phyloP scores from a whole-genome alignment of 2,113 vertebrate genomes.

The Rousettus leschenaultii region DNA sequence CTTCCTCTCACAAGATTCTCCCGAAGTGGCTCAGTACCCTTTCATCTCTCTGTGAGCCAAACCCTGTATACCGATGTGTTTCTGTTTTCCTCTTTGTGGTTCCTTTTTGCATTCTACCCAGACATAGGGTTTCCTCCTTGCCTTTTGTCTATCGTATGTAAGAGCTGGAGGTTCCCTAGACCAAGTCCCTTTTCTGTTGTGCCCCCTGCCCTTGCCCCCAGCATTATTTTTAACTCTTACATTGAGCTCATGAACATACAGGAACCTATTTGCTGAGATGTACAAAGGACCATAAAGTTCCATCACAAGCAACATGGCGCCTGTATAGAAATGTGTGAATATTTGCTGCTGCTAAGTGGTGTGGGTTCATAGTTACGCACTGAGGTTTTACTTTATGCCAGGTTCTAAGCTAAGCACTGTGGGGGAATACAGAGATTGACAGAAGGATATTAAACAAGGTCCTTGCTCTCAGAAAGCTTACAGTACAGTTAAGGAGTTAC shows the following conservation, averaged over 20 bases:
- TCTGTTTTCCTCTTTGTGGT: not conserved
- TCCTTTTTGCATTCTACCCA: not conserved
- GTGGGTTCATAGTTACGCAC: not conserved
- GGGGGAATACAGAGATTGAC: not conserved
- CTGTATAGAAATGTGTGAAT: not conserved
- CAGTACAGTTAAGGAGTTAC: not conserved
- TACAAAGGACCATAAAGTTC: not conserved
- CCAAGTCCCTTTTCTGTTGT: not conserved
- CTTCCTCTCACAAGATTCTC: not conserved
- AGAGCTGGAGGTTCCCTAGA: not conserved
- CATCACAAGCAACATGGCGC: not conserved
- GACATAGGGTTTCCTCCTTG: not conserved
- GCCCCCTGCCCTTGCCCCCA: accelerated
- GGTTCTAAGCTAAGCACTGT: not conserved
- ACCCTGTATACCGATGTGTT: too few species aligned
- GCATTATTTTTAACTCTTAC: not conserved
- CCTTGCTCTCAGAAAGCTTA: not conserved
- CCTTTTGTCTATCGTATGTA: not conserved
- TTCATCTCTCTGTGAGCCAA: not conserved
- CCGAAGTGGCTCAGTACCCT: not conserved
- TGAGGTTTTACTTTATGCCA: not conserved
- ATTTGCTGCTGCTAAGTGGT: not conserved
- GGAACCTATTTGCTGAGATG: not conserved
- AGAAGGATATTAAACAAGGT: not conserved
- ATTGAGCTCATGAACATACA: not conserved